phyloP scores from a whole-genome alignment of 2,888 invertebrate species.

The Lepeophtheirus nordmannii region DNA sequence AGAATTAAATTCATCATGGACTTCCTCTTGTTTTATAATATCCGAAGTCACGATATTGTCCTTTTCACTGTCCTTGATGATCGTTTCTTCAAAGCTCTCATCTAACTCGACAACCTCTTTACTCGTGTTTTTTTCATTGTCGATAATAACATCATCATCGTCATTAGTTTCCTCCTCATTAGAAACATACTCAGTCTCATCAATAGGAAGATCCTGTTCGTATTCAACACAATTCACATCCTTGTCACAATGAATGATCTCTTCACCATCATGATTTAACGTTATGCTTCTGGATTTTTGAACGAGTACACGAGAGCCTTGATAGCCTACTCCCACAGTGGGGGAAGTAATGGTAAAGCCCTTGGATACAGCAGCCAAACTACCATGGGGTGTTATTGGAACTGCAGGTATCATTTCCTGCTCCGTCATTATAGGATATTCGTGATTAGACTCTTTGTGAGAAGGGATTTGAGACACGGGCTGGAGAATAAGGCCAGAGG shows the following conservation, averaged over 20 bases:
- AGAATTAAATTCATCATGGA: too few relatives aligned
- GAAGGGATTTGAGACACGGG: neutral
- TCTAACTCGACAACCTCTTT: too few relatives aligned
- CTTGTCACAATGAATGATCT: constrained; percentile 2
- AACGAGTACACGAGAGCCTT: neutral
- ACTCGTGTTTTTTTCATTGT: too few relatives aligned
- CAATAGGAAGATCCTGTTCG: neutral
- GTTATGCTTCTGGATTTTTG: neutral
- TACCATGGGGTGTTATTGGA: neutral
- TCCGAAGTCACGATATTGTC: too few relatives aligned
- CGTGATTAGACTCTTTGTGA: neutral
- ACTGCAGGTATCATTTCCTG: neutral
- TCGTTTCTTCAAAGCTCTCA: too few relatives aligned
- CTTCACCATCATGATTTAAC: neutral
- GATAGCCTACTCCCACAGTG: constrained; percentile 5
- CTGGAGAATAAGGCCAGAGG: neutral
- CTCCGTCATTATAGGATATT: neutral
- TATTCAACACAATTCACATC: neutral
- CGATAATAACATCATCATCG: too few relatives aligned
- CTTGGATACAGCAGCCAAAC: neutral
- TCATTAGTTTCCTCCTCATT: too few relatives aligned
- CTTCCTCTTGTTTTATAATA: too few relatives aligned
- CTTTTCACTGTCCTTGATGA: too few relatives aligned
- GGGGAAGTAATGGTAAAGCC: neutral
- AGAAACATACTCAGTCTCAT: too few relatives aligned